Base-by-base conservation (phyloP, 1,140 invertebrate species). In the Trissolcus basalis region DNA sequence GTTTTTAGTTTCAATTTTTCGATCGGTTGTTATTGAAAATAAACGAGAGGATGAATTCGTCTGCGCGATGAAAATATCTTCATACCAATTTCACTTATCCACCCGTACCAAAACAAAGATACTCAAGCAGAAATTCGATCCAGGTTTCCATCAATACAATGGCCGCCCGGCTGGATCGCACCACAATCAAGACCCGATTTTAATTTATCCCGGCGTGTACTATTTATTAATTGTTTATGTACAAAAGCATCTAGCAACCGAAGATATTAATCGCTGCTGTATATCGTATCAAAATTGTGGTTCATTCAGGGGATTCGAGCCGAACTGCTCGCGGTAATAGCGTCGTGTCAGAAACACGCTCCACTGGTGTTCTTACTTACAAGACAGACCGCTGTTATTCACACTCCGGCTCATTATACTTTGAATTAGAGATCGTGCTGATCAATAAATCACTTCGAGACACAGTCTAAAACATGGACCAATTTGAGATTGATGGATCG, bases 11-110 rank as follows among this genome's bases (percentile, higher is more conserved):
- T 50, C 33, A 16, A 27, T 27, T 27, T 82, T 68, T 70, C 49
- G 65, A 33, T 15, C 58, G 64, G 64, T 67, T 16, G 63, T 27
- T 27, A 27, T 27, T 27, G 53, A 59, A 72, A 73, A 65, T 81
- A 82, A 82, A 82, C 71, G 80, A 61, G 72, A 76, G 74, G 80
- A 80, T 48, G 47, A 63, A 50, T 15, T 54, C 68, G 41, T 61
- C 36, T 54, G 14, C 32, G 19, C 45, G 15, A 27, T 27, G 19
- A 27, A 27, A 27, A 27, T 27, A 27, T 27, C 19, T 27, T 27
- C 19, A 27, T 27, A 27, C 19, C 19, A 27, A 27, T 27, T 27
- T 27, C 19, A 27, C 19, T 27, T 27, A 27, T 27, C 19, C 19
- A 27, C 6, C 19, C 19, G 19, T 27, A 3, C 19, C 19, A 27